Base-by-base conservation (phyloP, 2,888 invertebrate species). In the Tricholauxania praeusta region DNA sequence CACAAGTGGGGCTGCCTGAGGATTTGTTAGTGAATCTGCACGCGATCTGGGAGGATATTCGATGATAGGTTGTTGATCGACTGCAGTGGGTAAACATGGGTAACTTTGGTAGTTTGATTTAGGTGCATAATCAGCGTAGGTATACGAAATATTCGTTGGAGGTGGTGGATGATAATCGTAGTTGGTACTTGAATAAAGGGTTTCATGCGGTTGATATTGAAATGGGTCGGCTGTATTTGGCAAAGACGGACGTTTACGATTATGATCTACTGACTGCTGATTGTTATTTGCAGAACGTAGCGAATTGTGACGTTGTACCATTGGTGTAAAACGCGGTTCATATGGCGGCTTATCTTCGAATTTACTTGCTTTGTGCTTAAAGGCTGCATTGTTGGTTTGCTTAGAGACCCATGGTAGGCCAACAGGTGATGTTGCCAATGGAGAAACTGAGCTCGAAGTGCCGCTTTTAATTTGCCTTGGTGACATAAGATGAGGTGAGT, bases 351-450 rank as follows among this genome's bases (percentile, higher is more conserved):
- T 81, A 71, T 83, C 84, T 78, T 91, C 91, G 79, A 91, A 91
- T 83, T 89, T 91, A 28, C 89, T 87, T 0, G 90, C 89, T 22
- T 90, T 89, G 47, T 89, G 84, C 78, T 88, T 89, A 19, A 90
- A 90, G 7, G 49, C 49, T 12, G 52, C 8, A 64, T 89, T 89
- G 59, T 89, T 89, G 5, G 88, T 88, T 2, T 86, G 83, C 48
- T 87, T 86, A 0, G 86, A 81, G 48, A 87, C 83, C 91, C 91
- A 91, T 86, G 90, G 86, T 62, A 87, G 73, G 0, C 82, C 82
- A 0, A 85, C 80, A 1, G 86, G 86, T 3, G 87, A 85, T 15
- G 81, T 81, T 4, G 83, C 75, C 8, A 82, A 79, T 0, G 85
- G 83, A 19, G 85, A 84, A 2, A 32, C 32, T 47, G 83, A 80